phyloP scores from a whole-genome alignment of 2,797 vertebrate genomes.

The Dromococcyx pavoninus region DNA sequence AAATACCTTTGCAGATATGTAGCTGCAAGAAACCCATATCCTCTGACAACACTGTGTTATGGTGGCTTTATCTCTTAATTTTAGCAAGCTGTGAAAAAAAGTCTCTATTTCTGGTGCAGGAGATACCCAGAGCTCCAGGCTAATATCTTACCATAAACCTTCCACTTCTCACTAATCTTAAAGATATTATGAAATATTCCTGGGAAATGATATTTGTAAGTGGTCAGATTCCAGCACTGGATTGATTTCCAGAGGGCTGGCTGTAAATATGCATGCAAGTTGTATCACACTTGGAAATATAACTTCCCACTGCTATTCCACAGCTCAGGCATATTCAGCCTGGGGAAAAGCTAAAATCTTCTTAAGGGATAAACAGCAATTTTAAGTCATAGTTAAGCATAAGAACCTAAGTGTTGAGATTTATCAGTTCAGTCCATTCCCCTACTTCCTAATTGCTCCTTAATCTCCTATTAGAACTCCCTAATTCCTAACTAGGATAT shows the following conservation, averaged over 20 bases:
- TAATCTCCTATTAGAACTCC: neutral
- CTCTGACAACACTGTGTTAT: neutral
- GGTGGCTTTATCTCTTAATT: slow-evolving; percentile 46
- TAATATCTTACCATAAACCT: neutral
- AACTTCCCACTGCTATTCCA: neutral
- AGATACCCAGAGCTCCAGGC: neutral
- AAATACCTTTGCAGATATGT: slow-evolving; percentile 29
- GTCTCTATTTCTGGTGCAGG: neutral
- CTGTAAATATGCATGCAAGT: neutral
- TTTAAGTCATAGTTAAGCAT: slow-evolving; percentile 31
- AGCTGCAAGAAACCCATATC: slow-evolving; percentile 20
- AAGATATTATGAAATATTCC: neutral
- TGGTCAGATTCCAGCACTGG: neutral
- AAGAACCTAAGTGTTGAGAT: slow-evolving; percentile 1
- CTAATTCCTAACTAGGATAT: slow-evolving; percentile 28
- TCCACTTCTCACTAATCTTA: neutral
- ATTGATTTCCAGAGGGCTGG: neutral
- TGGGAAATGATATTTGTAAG: neutral
- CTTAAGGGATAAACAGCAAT: slow-evolving; percentile 39
- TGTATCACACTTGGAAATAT: neutral
- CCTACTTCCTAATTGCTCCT: neutral
- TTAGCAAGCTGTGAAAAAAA: neutral
- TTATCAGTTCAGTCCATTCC: neutral
- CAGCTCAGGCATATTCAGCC: neutral
- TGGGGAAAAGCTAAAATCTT: slow-evolving; percentile 39